phyloP scores from a whole-genome alignment of 2,797 vertebrate genomes.

The Enteromius mattozi region DNA sequence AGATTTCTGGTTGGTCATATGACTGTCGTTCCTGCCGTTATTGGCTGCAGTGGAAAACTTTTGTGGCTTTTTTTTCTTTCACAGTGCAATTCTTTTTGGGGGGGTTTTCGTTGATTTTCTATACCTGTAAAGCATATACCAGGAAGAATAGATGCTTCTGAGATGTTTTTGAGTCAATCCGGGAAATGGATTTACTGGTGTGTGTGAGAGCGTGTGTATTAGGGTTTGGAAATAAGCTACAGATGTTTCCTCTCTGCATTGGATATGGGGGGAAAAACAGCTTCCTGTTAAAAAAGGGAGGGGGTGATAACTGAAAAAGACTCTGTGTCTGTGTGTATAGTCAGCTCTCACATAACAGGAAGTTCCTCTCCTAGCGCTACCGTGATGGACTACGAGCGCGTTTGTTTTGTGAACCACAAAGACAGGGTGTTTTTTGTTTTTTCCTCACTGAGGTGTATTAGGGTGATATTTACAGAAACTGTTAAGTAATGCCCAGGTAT shows the following conservation, averaged over 20 bases:
- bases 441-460: neutral
- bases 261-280: constrained; percentile 69
- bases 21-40: neutral
- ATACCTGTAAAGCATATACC: neutral
- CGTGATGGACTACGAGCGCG: constrained; percentile 49
- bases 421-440: constrained; percentile 23
- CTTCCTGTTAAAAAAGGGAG: constrained; percentile 73
- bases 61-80: constrained; percentile 9
- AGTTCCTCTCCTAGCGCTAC: constrained; percentile 61
- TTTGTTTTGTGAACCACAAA: constrained; percentile 42
- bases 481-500: neutral
- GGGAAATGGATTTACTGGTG: constrained; percentile 56
- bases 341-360: constrained; percentile 64
- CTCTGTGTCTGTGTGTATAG: constrained; percentile 53
- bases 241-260: constrained; percentile 80
- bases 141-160: neutral
- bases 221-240: constrained; percentile 79
- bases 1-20: constrained; percentile 42
- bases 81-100: neutral
- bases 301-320: constrained; percentile 62
- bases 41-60: constrained; percentile 35
- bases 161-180: constrained; percentile 49
- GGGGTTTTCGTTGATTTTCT: neutral
- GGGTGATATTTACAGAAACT: neutral
- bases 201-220: constrained; percentile 8